Evolutionary conservation across 2,888 invertebrate genomes (phyloP), one percentile per base, ranked within the genome.

Genomic region (Ichneumoninae sp.): DNA sequence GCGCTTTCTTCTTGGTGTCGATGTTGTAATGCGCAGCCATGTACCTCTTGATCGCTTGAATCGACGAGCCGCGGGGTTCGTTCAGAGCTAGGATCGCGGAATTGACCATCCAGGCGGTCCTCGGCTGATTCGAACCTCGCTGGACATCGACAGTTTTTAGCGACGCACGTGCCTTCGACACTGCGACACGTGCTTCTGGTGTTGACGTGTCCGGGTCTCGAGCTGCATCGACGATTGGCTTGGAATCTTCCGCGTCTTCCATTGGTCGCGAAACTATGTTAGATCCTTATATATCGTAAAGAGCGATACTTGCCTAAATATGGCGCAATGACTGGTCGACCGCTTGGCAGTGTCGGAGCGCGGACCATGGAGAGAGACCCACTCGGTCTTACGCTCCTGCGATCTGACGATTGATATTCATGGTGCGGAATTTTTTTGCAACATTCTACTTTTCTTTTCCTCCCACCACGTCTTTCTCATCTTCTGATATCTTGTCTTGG

Each of bases 41-140:
- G 90, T 95, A 96, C 90, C 96, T 96, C 91, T 95, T 96, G 91
- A 96, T 95, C 7, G 95, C 95, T 90, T 90, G 94, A 88, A 91
- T 89, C 4, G 95, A 95, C 0, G 95, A 95, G 40, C 96, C 96
- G 84, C 94, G 94, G 47, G 95, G 94, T 89, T 95, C 94, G 87
- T 95, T 94, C 57, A 95, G 90, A 84, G 91, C 92, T 84, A 92
- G 93, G 79, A 95, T 94, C 8, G 96, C 95, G 74, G 91, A 93
- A 87, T 94, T 94, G 0, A 96, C 95, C 95, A 96, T 95, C 33
- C 93, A 93, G 7, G 94, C 89, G 1, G 94, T 94, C 66, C 93
- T 94, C 2, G 95, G 95, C 91, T 95, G 95, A 50, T 90, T 85
- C 5, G 94, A 40, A 40, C 40, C 40, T 40, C 40, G 10, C 10